Evolutionary conservation across 2,888 invertebrate genomes (phyloP), one percentile per base, ranked within the genome.

Genomic region (Cecidostiba fungosa): DNA sequence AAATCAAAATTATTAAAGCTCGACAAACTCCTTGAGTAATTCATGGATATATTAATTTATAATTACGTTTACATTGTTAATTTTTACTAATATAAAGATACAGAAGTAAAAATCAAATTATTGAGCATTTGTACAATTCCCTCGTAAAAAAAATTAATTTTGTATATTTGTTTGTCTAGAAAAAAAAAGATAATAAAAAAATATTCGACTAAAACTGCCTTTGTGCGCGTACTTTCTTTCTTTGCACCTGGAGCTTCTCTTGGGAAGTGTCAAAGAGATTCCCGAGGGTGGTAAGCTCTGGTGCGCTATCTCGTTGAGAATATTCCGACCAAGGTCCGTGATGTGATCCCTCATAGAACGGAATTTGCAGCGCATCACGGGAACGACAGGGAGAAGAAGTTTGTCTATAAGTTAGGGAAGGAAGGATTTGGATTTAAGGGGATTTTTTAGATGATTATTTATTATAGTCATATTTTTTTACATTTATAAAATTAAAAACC

Each of bases 261-360:
- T 88, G 36, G 90, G 90, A 82, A 92, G 87, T 62, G 88, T 89
- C 72, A 91, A 66, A 6, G 91, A 85, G 29, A 92, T 89, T 4
- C 92, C 92, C 6, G 92, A 92, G 2, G 92, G 92, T 26, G 92
- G 92, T 80, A 92, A 89, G 84, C 89, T 90, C 86, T 92, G 92
- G 77, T 91, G 89, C 6, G 92, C 92, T 26, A 92, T 89, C 88
- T 92, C 92, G 14, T 90, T 89, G n/a, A 92, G 81, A 36, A 92
- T 89, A 74, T 89, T 90, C 66, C 89, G 89, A 72, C 90, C 89
- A n/a, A 91, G 87, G 77, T 91, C 89, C 43, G 89, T 90, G 74
- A 92, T 88, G 47, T 89, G 85, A 82, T 89, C 88, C 23, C 73
- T 77, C 29, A 87, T 74, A n/a, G 54, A 70, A 32, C 26, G 73